phyloP scores from a whole-genome alignment of 2,797 vertebrate genomes.

The Sebastes kiyomatsui region DNA sequence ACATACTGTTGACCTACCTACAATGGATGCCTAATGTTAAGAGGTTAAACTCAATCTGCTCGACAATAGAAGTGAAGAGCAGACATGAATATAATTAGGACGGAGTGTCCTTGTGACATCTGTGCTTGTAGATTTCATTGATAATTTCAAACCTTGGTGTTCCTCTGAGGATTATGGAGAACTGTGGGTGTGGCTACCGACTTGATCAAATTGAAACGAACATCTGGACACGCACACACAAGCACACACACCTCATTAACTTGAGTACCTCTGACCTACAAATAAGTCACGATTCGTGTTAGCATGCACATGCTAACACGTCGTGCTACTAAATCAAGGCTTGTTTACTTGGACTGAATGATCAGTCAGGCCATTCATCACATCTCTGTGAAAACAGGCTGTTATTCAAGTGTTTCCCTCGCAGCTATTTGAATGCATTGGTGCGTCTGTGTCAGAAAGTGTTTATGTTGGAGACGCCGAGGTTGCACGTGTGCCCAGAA shows the following conservation, averaged over 20 bases:
- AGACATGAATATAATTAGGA: slow-evolving; percentile 14
- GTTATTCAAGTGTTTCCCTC: slow-evolving; percentile 33
- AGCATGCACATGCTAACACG: slow-evolving; percentile 35
- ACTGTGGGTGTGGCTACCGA: background rate
- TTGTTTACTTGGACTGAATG: slow-evolving; percentile 21
- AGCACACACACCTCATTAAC: slow-evolving; percentile 35
- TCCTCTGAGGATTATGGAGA: slow-evolving; percentile 31
- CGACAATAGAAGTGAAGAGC: slow-evolving; percentile 1
- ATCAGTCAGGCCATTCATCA: slow-evolving; percentile 26
- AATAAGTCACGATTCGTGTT: slow-evolving; percentile 38
- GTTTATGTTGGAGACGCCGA: slow-evolving; percentile 10
- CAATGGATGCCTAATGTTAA: background rate
- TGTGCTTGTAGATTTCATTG: slow-evolving; percentile 24
- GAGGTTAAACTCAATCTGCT: slow-evolving; percentile 38
- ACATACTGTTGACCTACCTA: slow-evolving; percentile 6
- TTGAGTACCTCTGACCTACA: slow-evolving; percentile 35
- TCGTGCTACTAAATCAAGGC: slow-evolving; percentile 41
- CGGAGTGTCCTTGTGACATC: slow-evolving; percentile 31
- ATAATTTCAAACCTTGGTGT: slow-evolving; percentile 25
- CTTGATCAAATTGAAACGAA: slow-evolving; percentile 51
- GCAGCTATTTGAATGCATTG: slow-evolving; percentile 19
- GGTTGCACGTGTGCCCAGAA: slow-evolving; percentile 45
- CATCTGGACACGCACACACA: slow-evolving; percentile 55
- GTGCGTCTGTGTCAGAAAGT: background rate
- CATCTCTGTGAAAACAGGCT: slow-evolving; percentile 11